phyloP scores from a whole-genome alignment of 2,113 vertebrate genomes.

The Columba janthina region DNA sequence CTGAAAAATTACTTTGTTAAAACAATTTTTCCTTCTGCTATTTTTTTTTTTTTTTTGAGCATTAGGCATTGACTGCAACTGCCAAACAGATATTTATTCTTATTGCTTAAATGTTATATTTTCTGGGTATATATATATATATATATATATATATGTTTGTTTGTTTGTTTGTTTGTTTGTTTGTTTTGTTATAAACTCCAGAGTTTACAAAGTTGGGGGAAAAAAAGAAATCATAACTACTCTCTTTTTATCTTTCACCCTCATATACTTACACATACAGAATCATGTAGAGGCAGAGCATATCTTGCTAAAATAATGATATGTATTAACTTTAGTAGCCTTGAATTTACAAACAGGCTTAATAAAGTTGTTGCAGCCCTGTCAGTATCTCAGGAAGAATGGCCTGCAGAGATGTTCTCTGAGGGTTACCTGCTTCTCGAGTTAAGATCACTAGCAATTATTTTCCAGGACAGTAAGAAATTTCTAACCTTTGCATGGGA shows the following conservation, averaged over 20 bases:
- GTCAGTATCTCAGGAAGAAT: background rate
- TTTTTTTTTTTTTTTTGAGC: background rate
- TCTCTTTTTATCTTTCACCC: background rate
- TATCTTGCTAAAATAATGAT: background rate
- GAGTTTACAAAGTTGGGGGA: background rate
- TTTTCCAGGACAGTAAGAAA: background rate
- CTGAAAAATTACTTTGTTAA: conserved; percentile 41
- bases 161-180: background rate
- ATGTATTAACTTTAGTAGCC: background rate
- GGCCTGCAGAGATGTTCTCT: background rate
- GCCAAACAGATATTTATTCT: conserved; percentile 2
- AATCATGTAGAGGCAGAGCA: background rate
- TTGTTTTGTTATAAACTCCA: background rate
- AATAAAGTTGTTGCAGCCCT: background rate
- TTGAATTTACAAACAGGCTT: background rate
- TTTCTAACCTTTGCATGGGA: background rate
- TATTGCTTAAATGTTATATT: background rate
- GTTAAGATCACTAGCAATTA: background rate
- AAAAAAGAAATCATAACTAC: background rate
- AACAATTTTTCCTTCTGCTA: background rate
- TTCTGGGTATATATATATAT: too few species aligned
- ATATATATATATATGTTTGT: background rate
- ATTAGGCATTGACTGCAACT: background rate
- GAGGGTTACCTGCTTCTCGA: background rate
- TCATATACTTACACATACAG: background rate